phyloP scores from a whole-genome alignment of 2,888 invertebrate genomes.

The Acanthosoma haemorrhoidale region DNA sequence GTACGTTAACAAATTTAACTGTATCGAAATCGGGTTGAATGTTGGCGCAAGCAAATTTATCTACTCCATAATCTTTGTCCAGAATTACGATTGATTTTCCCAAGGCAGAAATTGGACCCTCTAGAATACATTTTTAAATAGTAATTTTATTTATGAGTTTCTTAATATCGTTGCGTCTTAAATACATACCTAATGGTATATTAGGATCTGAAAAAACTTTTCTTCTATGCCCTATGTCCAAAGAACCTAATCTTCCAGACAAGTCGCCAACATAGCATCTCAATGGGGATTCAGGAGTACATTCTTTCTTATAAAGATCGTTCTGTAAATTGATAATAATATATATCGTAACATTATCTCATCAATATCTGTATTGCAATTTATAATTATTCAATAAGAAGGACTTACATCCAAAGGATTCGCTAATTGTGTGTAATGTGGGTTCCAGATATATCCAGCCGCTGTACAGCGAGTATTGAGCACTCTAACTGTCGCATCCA shows the following conservation, averaged over 20 bases:
- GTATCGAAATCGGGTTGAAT: slow-evolving; percentile 86
- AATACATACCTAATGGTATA: slow-evolving; percentile 62
- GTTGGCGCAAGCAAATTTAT: slow-evolving; percentile 82
- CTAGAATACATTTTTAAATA: slow-evolving; percentile 40
- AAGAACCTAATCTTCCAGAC: slow-evolving; percentile 75
- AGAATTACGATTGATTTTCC: slow-evolving; percentile 81
- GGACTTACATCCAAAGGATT: slow-evolving; percentile 75
- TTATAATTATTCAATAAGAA: not conserved
- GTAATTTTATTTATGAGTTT: not conserved
- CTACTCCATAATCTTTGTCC: slow-evolving; percentile 63
- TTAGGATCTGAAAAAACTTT: slow-evolving; percentile 78
- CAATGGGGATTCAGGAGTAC: slow-evolving; percentile 78
- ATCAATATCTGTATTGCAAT: not conserved
- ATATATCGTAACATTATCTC: not conserved
- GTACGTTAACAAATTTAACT: slow-evolving; percentile 80
- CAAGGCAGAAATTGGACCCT: slow-evolving; percentile 70
- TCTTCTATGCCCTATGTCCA: slow-evolving; percentile 71
- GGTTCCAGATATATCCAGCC: slow-evolving; percentile 88
- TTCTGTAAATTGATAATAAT: slow-evolving; percentile 51
- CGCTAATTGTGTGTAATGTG: slow-evolving; percentile 81
- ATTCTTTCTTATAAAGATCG: slow-evolving; percentile 79
- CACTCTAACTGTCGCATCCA: slow-evolving; percentile 79
- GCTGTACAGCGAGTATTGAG: slow-evolving; percentile 79
- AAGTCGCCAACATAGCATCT: slow-evolving; percentile 89
- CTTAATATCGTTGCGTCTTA: no score